Base-by-base conservation (phyloP, 2,113 vertebrate species). In the Gorsachius goisagi region DNA sequence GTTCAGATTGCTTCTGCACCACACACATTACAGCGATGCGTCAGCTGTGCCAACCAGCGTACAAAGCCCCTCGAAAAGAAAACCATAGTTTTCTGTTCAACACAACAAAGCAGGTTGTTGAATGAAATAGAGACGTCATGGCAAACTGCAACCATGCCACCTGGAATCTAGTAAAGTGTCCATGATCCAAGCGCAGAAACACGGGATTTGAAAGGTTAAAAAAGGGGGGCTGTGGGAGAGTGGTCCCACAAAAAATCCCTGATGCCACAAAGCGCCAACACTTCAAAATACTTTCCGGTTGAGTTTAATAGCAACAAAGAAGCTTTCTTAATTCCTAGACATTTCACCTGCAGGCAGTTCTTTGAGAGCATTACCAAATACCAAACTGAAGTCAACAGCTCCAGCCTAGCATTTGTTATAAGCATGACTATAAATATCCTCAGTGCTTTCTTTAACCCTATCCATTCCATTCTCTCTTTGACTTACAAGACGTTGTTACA, bases 11-110 rank as follows among this genome's bases (percentile, higher is more conserved):
- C 30, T 45, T 62, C 60, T 55, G 55, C 7, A 2, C 5, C n/a
- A n/a, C 1, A 0, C 4, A 3, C 1, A 1, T 27, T 33, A 9
- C 1, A n/a, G 66, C 4, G 6, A 39, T 6, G n/a, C 4, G 1
- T 37, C 58, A 60, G 17, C 59, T 41, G 22, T 33, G 62, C 33
- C 77, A 32, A 6, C 37, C 11, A 37, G 14, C 24, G 8, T 23
- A 18, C 5, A 44, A 30, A 45, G 74, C 52, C 50, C 55, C 73
- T 21, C 55, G 32, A 27, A 75, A 73, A 78, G 11, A 50, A 77
- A 85, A 4, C 9, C 32, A 30, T 5, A 1, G 0, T 53, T 22
- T 75, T 84, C 58, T 72, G 53, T 24, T 11, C 62, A 67, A 30
- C 14, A 9, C 35, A 78, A 53, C 27, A 69, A 53, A 68, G 71